A percentile compares a stretch with the other conserved stretches of the same genome.
These are phyloP conservation scores for Sylvicola cinctus DNA, from an alignment of 2,888 invertebrate species.

Conservation along the genomic window DNA sequence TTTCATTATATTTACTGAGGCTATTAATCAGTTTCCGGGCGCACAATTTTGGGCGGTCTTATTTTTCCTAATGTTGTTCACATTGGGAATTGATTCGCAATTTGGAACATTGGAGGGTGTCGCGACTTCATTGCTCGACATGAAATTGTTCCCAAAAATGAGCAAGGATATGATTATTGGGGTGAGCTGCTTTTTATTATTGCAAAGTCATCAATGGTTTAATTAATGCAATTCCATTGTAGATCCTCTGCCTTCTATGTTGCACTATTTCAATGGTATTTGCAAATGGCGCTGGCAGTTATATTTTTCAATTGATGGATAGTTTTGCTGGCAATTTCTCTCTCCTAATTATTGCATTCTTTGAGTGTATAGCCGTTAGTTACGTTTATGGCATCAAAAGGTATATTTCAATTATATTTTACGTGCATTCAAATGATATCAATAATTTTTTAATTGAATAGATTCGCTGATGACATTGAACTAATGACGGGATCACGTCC, in stretches of 20 bases:
- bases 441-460: constrained; percentile 18
- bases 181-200: constrained; percentile 15
- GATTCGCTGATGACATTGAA: constrained; percentile 86
- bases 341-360: constrained; percentile 76
- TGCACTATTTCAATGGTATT: constrained; percentile 75
- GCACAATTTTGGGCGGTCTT: constrained; percentile 91
- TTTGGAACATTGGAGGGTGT: constrained; percentile 92
- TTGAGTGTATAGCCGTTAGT: constrained; percentile 79
- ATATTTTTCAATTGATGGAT: constrained; percentile 83
- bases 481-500: constrained; percentile 84
- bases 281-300: constrained; percentile 83
- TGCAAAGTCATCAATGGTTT: neutral
- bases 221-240: neutral
- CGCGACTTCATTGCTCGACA: constrained; percentile 85
- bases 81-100: constrained; percentile 89
- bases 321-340: constrained; percentile 89
- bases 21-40: constrained; percentile 92
- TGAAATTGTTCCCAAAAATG: constrained; percentile 81
- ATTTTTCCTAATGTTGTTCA: constrained; percentile 93
- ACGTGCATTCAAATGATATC: neutral
- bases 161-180: constrained; percentile 78
- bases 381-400: constrained; percentile 84
- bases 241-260: constrained; percentile 51
- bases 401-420: constrained; percentile 25
- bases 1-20: constrained; percentile 94